Percentiles rank a stretch among this genome's conserved stretches.
These are phyloP conservation scores for Doryteuthis pealeii DNA, from an alignment of 1,140 invertebrate genomes.

Conservation along the genomic window DNA sequence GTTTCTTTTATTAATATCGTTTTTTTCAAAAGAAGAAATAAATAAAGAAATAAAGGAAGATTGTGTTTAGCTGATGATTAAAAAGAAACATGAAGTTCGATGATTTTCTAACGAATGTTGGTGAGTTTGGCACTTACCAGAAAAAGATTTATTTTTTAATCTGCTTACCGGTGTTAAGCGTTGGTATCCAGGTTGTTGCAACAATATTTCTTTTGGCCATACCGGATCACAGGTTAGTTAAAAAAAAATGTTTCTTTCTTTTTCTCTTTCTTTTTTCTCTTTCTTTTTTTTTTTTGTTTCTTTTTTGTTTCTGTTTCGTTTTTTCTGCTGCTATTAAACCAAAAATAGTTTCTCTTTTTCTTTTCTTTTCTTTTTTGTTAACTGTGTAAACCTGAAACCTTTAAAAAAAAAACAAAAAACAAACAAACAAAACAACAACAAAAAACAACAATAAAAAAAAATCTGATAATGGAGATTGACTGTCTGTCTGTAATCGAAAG, in stretches of 20 bases:
- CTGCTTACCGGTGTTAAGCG: conserved; percentile 74
- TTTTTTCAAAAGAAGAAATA: not conserved
- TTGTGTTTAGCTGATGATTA: too few relatives aligned
- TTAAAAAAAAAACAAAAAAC: too few relatives aligned
- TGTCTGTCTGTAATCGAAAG: too few relatives aligned
- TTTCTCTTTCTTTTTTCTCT: not conserved
- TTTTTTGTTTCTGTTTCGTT: not conserved
- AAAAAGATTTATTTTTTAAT: conserved; percentile 80
- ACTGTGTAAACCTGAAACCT: too few relatives aligned
- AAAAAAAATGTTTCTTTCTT: not conserved
- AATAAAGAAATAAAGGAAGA: too few relatives aligned
- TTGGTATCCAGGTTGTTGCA: conserved; percentile 71
- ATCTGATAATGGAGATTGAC: too few relatives aligned
- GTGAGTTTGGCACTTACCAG: conserved; percentile 86
- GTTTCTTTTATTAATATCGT: not conserved
- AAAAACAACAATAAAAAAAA: too few relatives aligned
- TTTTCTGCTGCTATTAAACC: not conserved
- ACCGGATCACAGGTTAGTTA: conserved; percentile 37
- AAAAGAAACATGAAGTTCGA: conserved; percentile 77
- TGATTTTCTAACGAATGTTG: conserved; percentile 78
- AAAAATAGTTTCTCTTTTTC: too few relatives aligned
- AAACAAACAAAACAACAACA: too few relatives aligned
- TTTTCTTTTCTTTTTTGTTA: too few relatives aligned
- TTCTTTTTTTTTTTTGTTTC: not conserved
- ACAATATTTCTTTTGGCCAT: conserved; percentile 57